Evolutionary conservation across 2,113 vertebrate species (phyloP).

Genomic region (Acrocephalus kingi): DNA sequence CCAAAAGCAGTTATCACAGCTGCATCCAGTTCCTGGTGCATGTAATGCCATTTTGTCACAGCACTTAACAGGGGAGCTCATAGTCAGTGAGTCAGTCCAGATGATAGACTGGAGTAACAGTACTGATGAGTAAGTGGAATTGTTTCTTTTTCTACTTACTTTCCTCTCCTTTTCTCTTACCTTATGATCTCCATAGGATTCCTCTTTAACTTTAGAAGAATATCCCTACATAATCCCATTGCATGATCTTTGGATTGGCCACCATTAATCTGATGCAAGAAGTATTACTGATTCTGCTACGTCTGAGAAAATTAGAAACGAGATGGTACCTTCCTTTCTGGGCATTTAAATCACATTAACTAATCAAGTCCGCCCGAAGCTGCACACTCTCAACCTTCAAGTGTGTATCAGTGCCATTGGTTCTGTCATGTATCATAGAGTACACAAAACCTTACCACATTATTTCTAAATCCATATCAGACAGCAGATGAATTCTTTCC

Average conservation of each 20-base stretch:
- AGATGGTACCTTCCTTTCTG: not conserved
- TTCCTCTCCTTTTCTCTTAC: not conserved
- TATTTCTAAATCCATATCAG: not conserved
- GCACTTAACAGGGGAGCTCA: not conserved
- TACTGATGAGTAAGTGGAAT: not conserved
- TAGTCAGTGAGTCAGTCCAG: too few species aligned
- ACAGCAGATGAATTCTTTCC: not conserved
- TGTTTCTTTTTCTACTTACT: not conserved
- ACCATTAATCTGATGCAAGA: not conserved
- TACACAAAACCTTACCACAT: not conserved
- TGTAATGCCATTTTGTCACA: not conserved
- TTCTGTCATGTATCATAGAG: not conserved
- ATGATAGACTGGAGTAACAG: not conserved
- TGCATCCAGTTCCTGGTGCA: not conserved
- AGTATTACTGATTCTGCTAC: not conserved
- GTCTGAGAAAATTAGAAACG: not conserved
- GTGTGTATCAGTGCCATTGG: not conserved
- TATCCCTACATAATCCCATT: not conserved
- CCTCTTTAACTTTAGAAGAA: not conserved
- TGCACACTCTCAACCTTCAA: not conserved
- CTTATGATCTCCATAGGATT: not conserved
- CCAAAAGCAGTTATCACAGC: not conserved
- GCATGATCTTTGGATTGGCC: not conserved
- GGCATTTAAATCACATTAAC: not conserved
- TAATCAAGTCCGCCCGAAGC: not conserved